A percentile compares a stretch with the other conserved stretches of the same genome.
Evolutionary conservation across 2,113 vertebrate species (phyloP).

Genomic region (Dolichallabes microphthalmus): DNA sequence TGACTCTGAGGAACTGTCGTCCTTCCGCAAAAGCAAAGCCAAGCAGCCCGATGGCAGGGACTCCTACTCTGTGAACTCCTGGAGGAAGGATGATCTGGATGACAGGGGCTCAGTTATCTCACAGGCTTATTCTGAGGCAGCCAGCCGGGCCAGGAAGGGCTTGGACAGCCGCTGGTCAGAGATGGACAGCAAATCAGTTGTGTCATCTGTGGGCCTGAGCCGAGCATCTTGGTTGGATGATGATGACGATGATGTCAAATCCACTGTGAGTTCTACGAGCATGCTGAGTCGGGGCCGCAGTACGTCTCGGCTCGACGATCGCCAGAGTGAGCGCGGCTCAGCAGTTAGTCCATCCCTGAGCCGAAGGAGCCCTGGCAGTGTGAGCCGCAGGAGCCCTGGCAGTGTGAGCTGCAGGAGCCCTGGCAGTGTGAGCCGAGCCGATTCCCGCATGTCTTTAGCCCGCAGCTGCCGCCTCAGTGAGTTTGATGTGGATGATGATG

Average conservation of each 20-base stretch:
- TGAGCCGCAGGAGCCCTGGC: constrained; percentile 68
- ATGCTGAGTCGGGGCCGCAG: constrained; percentile 70
- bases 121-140: constrained; percentile 76
- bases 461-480: constrained; percentile 80
- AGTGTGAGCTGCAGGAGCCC: constrained; percentile 69
- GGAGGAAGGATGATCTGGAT: constrained; percentile 61
- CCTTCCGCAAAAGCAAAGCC: constrained; percentile 69
- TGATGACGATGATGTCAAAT: constrained; percentile 71
- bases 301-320: constrained; percentile 68
- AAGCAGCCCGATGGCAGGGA: constrained; percentile 59
- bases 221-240: constrained; percentile 77
- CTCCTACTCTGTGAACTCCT: constrained; percentile 60
- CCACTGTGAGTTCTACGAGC: constrained; percentile 79
- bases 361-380: constrained; percentile 67
- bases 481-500: constrained; percentile 76
- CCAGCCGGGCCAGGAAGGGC: constrained; percentile 72
- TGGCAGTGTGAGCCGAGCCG: constrained; percentile 69
- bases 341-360: constrained; percentile 71
- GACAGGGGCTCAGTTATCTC: constrained; percentile 75
- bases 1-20: constrained; percentile 73
- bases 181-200: constrained; percentile 74
- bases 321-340: constrained; percentile 46
- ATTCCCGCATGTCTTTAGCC: constrained; percentile 76
- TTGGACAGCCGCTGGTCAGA: constrained; percentile 83
- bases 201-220: constrained; percentile 73